Evolutionary conservation across 2,797 vertebrate species (phyloP), one percentile per base, ranked within the genome.

Genomic region (Crenichthys baileyi): DNA sequence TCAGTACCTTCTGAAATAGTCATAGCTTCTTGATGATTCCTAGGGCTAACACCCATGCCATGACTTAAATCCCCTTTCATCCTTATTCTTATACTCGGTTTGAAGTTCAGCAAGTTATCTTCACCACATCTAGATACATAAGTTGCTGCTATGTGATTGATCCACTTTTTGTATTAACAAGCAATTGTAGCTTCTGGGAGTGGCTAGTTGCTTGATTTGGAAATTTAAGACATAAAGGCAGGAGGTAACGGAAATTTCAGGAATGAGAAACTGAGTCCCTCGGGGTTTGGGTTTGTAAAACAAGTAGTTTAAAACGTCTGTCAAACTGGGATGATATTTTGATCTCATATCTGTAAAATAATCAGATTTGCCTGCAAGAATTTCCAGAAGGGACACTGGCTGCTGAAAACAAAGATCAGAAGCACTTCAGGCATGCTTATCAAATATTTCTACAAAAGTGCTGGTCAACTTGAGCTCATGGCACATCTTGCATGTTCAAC

Each of bases 401-500:
- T 53, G 46, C 77, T 75, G 67, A 39, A 75, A 72, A 70, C 24
- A 26, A 80, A 80, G 85, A 82, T 88, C 83, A 87, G 72, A 85
- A 75, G 76, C 76, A 60, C 80, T 76, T 70, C 71, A 18, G 83
- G 90, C 78, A 74, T 39, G 61, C 71, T 84, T 75, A 86, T 83
- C 61, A 77, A 84, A 76, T 61, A 60, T 29, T 78, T 77, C 73
- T 53, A 81, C 26, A 56, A 77, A 77, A 84, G 84, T 26, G 81
- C 71, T 86, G 71, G 82, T 88, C 90, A 89, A 77, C 79, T 72
- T 73, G 75, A 82, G 88, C 92, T 93, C 86, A 90, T 81, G 79
- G 46, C 75, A 41, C 39, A 22, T 91, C 82, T 84, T 73, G 63
- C 50, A 71, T 63, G 70, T 85, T 88, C 55, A 80, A 76, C 77